Conservation (phyloP, 2,888 invertebrate genomes). For the Ecliptopera silaceata region DNA sequence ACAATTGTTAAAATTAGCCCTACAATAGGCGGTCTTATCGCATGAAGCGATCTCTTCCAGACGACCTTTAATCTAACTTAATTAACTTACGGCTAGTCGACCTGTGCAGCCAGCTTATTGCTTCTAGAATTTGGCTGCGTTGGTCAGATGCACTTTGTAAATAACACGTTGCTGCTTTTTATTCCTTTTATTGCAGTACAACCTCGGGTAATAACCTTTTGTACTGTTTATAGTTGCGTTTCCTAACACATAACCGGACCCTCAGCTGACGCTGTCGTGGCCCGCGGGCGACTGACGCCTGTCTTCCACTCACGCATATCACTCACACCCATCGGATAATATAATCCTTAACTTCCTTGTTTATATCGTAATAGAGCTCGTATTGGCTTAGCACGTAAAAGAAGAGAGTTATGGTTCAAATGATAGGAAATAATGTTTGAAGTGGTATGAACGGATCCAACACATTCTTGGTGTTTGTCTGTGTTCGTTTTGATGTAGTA, state of each 20-base stretch:
- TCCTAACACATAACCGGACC: neutral
- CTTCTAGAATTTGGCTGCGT: too few relatives aligned
- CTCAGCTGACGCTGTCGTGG: constrained; percentile 30
- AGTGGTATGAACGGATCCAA: constrained; percentile 22
- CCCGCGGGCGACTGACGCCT: constrained; percentile 46
- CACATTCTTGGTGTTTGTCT: constrained; percentile 25
- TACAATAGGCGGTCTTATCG: too few relatives aligned
- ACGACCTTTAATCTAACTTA: too few relatives aligned
- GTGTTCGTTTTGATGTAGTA: constrained; percentile 19
- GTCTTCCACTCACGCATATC: constrained; percentile 48
- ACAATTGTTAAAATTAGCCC: too few relatives aligned
- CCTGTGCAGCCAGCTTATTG: too few relatives aligned
- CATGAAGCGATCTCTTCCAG: too few relatives aligned
- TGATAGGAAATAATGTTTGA: constrained; percentile 30
- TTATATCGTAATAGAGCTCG: constrained; percentile 1
- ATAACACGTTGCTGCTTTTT: too few relatives aligned
- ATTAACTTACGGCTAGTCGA: too few relatives aligned
- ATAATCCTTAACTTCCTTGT: constrained; percentile 19
- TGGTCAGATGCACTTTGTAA: too few relatives aligned
- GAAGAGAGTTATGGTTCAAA: constrained; percentile 14
- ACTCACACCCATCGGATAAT: constrained; percentile 47
- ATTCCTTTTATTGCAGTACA: too few relatives aligned
- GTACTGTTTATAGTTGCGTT: too few relatives aligned
- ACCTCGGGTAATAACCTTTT: too few relatives aligned
- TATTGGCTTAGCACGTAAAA: constrained; percentile 7